Percentiles rank a stretch among this genome's conserved stretches.
phyloP scores from a whole-genome alignment of 2,113 vertebrate species.

The Toxotes jaculatrix region DNA sequence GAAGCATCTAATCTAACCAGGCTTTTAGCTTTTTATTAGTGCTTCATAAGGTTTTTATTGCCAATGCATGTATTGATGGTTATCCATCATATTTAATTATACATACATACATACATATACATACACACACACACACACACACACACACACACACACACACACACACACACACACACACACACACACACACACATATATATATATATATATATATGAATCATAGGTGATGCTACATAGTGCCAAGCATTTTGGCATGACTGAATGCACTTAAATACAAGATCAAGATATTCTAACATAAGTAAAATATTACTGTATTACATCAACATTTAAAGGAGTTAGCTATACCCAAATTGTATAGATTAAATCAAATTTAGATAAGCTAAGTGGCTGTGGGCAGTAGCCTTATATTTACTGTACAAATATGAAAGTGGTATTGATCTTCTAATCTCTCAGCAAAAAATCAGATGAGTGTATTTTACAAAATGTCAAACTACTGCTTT shows the following conservation, averaged over 20 bases:
- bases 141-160: no score
- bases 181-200: neutral
- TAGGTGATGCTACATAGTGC: neutral
- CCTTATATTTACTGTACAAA: neutral
- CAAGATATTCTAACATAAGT: neutral
- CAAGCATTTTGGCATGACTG: neutral
- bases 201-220: neutral
- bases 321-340: neutral
- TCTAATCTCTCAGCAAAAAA: neutral
- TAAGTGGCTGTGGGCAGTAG: neutral
- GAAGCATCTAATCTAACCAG: slow-evolving; percentile 23
- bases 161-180: no score
- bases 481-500: neutral
- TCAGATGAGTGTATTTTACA: neutral
- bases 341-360: neutral
- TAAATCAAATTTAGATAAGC: neutral
- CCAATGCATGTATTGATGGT: neutral
- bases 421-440: neutral
- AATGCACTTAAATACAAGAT: neutral
- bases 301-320: neutral
- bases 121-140: no score
- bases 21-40: slow-evolving; percentile 2
- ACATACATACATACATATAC: neutral
- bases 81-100: neutral
- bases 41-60: slow-evolving; percentile 21